Evolutionary conservation across 1,140 invertebrate species (phyloP).

Genomic region (Stegodyphus mimosarum): DNA sequence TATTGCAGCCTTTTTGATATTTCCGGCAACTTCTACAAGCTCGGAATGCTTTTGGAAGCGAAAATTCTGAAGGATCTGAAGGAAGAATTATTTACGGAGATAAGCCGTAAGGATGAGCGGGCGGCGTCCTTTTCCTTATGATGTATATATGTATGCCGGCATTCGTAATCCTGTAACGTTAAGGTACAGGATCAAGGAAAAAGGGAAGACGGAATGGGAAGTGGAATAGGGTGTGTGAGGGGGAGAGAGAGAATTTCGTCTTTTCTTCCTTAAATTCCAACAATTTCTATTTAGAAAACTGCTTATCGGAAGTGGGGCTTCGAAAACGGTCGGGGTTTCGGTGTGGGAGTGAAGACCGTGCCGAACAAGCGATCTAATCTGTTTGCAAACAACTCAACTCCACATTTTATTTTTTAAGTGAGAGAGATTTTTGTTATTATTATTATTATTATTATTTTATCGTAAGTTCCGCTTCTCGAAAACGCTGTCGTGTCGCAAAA

Average conservation of each 20-base stretch:
- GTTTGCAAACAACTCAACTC: slow-evolving; percentile 42
- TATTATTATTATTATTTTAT: no score
- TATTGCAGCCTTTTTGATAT: no score
- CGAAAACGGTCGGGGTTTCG: neutral
- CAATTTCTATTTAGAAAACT: slow-evolving; percentile 13
- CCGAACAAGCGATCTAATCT: slow-evolving; percentile 28
- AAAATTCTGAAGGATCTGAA: neutral
- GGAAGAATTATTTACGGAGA: slow-evolving; percentile 24
- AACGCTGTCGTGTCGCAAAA: no score
- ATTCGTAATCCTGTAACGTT: slow-evolving; percentile 14
- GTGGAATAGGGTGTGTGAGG: no score
- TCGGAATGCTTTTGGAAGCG: no score
- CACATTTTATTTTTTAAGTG: no score
- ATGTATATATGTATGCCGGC: neutral
- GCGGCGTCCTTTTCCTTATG: no score
- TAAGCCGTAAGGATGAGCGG: neutral
- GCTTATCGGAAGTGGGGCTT: slow-evolving; percentile 25
- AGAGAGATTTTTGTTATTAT: no score
- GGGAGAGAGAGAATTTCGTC: slow-evolving; percentile 11
- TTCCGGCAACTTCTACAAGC: no score
- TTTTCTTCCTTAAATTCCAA: slow-evolving; percentile 3
- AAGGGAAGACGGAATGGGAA: no score
- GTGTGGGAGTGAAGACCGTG: no score
- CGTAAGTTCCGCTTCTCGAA: no score
- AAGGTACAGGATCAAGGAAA: slow-evolving; percentile 1